phyloP scores from a whole-genome alignment of 2,888 invertebrate genomes.

The Boloria selene region DNA sequence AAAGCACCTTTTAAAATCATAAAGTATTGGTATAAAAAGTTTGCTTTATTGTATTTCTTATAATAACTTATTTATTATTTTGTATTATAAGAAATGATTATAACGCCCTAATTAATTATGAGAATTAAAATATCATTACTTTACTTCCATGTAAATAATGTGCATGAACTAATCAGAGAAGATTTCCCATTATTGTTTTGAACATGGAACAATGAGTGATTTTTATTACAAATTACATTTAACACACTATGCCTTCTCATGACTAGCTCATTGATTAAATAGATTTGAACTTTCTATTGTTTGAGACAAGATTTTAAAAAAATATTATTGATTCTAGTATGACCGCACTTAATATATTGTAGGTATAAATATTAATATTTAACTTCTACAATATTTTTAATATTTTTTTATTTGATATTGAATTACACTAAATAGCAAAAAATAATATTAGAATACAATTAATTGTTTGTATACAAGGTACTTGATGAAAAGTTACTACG shows the following conservation, averaged over 20 bases:
- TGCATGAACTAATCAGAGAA: constrained; percentile 19
- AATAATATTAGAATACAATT: no score
- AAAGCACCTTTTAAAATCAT: no score
- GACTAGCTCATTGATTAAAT: constrained; percentile 17
- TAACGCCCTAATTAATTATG: no score
- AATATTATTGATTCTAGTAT: constrained; percentile 5
- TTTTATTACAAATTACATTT: constrained; percentile 18
- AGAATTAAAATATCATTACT: not conserved
- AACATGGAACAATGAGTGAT: constrained; percentile 30
- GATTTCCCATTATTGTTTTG: constrained; percentile 34
- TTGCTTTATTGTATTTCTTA: no score
- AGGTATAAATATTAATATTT: not conserved
- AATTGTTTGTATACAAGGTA: not conserved
- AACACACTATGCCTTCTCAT: constrained; percentile 1
- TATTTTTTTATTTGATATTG: no score
- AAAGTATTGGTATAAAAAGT: no score
- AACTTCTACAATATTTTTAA: not conserved
- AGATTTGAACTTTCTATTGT: not conserved
- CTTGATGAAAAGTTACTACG: constrained; percentile 20
- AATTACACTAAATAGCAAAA: no score
- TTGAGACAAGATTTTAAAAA: constrained; percentile 2
- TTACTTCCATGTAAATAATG: constrained; percentile 9
- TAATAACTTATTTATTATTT: no score
- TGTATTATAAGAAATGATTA: no score
- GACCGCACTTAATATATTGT: not conserved